Evolutionary conservation across 2,888 invertebrate genomes (phyloP).

Genomic region (Drosophila prolongata): DNA sequence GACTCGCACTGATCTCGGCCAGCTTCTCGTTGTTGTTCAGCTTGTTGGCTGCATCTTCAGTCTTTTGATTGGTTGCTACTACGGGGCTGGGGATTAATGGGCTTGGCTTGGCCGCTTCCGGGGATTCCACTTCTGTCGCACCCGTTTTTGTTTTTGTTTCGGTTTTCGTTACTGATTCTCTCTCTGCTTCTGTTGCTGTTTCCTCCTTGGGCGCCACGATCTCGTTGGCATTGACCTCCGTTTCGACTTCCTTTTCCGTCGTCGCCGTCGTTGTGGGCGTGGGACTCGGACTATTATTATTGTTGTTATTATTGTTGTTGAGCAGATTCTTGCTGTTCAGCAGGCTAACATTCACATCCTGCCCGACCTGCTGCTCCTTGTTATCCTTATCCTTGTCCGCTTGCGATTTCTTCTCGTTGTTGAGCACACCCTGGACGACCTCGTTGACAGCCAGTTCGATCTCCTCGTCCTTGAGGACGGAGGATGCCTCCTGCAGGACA

Average conservation of each 20-base stretch:
- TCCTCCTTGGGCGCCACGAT: conserved; percentile 12
- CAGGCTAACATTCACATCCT: conserved; percentile 65
- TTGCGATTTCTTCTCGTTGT: conserved; percentile 82
- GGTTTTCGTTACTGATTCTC: conserved; percentile 8
- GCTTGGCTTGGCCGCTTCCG: conserved; percentile 21
- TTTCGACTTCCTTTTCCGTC: conserved; percentile 2
- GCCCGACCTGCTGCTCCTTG: conserved; percentile 8
- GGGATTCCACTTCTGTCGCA: conserved; percentile 6
- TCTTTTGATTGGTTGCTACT: conserved; percentile 83
- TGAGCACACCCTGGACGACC: conserved; percentile 85
- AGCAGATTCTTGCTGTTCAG: conserved; percentile 82
- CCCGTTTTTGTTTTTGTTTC: conserved; percentile 4
- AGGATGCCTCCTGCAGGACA: conserved; percentile 80
- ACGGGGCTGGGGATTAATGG: conserved; percentile 11
- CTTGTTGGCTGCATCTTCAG: conserved; percentile 82
- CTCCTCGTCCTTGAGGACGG: conserved; percentile 86
- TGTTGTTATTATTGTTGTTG: conserved; percentile 74
- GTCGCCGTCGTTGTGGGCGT: conserved; percentile 10
- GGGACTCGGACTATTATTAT: conserved; percentile 44
- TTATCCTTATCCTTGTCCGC: conserved; percentile 3
- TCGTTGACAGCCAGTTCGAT: conserved; percentile 86
- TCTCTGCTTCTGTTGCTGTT: conserved; percentile 5
- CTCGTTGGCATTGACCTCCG: conserved; percentile 76
- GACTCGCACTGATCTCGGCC: conserved; percentile 64
- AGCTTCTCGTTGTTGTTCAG: conserved; percentile 72